Evolutionary conservation across 2,113 vertebrate genomes (phyloP).

Genomic region (Cheirogaleus medius): DNA sequence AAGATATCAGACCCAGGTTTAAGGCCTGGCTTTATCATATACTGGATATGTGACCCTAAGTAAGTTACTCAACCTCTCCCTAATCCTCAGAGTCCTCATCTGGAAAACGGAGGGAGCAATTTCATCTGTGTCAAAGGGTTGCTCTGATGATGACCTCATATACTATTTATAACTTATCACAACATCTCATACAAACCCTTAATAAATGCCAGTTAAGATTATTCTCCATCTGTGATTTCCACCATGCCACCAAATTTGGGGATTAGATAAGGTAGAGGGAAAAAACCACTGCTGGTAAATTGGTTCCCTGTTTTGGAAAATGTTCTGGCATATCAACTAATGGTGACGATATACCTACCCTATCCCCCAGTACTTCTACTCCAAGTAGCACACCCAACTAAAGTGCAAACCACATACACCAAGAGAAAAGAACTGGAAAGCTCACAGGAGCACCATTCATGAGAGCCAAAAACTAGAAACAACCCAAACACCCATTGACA

Average conservation of each 20-base stretch:
- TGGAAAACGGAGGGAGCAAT: slow-evolving; percentile 7
- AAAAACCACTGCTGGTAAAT: background rate
- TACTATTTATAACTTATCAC: background rate
- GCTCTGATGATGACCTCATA: background rate
- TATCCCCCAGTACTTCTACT: background rate
- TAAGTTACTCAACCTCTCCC: background rate
- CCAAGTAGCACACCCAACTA: background rate
- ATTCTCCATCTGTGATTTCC: background rate
- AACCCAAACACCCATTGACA: background rate
- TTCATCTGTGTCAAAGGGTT: background rate
- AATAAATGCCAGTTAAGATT: background rate
- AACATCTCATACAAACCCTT: background rate
- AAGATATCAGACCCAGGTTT: background rate
- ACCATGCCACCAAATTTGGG: background rate
- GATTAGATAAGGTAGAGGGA: background rate
- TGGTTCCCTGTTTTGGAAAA: background rate
- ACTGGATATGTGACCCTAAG: background rate
- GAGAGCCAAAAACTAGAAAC: background rate
- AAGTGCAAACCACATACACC: background rate
- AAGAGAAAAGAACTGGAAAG: background rate
- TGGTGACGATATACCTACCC: background rate
- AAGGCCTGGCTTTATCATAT: background rate
- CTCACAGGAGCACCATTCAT: background rate
- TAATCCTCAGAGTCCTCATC: background rate
- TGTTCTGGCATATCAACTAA: background rate